Evolutionary conservation across 2,113 vertebrate genomes (phyloP).

Genomic region (Isichthys henryi): DNA sequence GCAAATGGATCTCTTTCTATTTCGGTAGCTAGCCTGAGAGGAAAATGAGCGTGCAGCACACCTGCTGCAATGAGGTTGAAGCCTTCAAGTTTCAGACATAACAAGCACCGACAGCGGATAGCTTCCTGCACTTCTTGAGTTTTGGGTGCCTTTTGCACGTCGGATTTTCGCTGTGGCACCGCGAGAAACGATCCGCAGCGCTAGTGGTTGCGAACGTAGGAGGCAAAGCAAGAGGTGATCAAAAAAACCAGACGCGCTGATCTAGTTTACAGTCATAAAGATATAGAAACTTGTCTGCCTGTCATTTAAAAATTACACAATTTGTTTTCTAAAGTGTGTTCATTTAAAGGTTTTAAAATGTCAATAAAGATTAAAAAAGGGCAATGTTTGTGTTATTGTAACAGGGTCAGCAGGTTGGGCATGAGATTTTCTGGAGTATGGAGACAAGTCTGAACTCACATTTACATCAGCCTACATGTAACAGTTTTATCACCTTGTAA

Average conservation of each 20-base stretch:
- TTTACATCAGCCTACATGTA: not conserved
- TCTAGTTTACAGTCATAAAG: conserved; percentile 10
- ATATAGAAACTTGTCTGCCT: not conserved
- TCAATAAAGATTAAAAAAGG: not conserved
- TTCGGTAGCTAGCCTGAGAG: not conserved
- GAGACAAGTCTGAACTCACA: not conserved
- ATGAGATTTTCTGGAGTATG: not conserved
- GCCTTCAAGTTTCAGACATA: conserved; percentile 7
- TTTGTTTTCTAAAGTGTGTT: not conserved
- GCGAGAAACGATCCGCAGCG: conserved; percentile 9
- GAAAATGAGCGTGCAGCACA: not conserved
- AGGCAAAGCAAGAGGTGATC: not conserved
- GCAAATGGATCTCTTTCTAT: not conserved
- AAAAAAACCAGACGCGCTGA: not conserved
- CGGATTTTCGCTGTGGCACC: not conserved
- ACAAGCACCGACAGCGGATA: not conserved
- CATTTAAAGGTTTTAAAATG: not conserved
- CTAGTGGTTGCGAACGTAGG: conserved; percentile 18
- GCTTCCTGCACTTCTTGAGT: not conserved
- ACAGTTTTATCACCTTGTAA: not conserved
- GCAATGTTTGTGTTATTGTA: not conserved
- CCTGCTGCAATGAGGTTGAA: not conserved
- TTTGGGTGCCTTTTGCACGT: not conserved
- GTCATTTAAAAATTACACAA: not conserved
- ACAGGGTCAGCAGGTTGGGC: not conserved